Base-by-base conservation (phyloP, 1,140 invertebrate genomes). In the Penaeus vannamei region DNA sequence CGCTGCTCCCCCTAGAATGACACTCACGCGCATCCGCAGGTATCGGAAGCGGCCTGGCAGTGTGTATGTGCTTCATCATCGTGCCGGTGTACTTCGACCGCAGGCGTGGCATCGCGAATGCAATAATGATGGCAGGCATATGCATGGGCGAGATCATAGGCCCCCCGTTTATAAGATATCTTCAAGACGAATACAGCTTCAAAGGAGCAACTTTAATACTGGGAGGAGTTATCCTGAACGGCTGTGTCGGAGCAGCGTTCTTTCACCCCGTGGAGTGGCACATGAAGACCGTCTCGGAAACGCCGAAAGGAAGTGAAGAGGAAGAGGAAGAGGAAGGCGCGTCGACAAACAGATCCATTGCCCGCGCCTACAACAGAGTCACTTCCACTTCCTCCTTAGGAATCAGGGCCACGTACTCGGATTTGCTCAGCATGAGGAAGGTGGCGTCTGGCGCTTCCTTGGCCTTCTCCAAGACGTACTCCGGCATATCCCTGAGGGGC, bases 191-290 rank as follows among this genome's bases (percentile, higher is more conserved):
- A 53, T 46, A 72, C 84, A 64, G 66, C 42, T 59, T 29, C n/a
- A 72, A 53, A n/a, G 66, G 66, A 2, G 64, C 84, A 36, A 42
- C n/a, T 20, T 46, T 76, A 10, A 72, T 85, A 10, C 7, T 76
- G 20, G 84, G 36, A 2, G 84, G 64, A n/a, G 10, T 62, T n/a
- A 22, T 59, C 19, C 29, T 76, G 20, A 85, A 85, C 64, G 59
- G 64, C 22, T 46, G 32, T n/a, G 84, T 53, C 12, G 84, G 64
- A 3, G 42, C 84, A 14, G 69, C 69, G 61, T 42, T 85, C 42
- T 72, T 85, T 1, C 84, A 85, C 29, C 84, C 84, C 2, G 84
- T 85, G 4, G 84, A 85, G 53, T 85, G 84, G 84, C 84, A 85
- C 42, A 76, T n/a, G 4, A 76, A 72, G 8, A 17, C 7, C 22